These are phyloP conservation scores for Oxyscelio sp. DNA, from an alignment of 2,888 invertebrate species.

Conservation along the genomic window DNA sequence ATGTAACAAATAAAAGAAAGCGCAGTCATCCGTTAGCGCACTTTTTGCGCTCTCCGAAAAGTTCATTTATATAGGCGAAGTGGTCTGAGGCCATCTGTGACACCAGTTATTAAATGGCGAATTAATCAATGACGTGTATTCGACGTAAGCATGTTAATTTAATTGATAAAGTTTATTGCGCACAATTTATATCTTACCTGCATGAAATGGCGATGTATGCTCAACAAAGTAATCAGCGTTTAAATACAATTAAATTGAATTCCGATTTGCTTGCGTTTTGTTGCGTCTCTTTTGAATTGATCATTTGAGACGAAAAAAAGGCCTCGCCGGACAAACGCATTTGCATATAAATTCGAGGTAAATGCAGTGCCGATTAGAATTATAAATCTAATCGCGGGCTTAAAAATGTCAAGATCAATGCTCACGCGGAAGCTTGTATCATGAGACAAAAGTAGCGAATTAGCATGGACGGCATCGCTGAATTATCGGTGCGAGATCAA, in stretches of 20 bases:
- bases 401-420: constrained; percentile 64
- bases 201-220: constrained; percentile 8
- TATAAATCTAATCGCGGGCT: constrained; percentile 41
- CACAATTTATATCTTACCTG: constrained; percentile 34
- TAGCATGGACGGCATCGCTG: constrained; percentile 74
- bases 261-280: background rate
- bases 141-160: constrained; percentile 55
- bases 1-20: constrained; percentile 29
- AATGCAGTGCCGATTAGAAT: constrained; percentile 43
- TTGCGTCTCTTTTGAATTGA: no score
- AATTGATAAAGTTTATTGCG: constrained; percentile 61
- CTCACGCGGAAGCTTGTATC: constrained; percentile 68
- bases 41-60: constrained; percentile 24
- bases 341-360: constrained; percentile 41
- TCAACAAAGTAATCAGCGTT: constrained; percentile 30
- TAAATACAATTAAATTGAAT: constrained; percentile 26
- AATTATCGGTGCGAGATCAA: constrained; percentile 79
- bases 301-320: background rate
- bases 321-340: background rate
- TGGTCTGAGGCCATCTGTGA: constrained; percentile 15
- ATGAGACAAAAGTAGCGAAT: constrained; percentile 70
- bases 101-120: constrained; percentile 51
- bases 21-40: constrained; percentile 17
- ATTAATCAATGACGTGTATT: constrained; percentile 61
- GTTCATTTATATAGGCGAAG: constrained; percentile 56